Evolutionary conservation across 2,888 invertebrate genomes (phyloP), one percentile per base, ranked within the genome.

Genomic region (Sceliomorpha sp.): DNA sequence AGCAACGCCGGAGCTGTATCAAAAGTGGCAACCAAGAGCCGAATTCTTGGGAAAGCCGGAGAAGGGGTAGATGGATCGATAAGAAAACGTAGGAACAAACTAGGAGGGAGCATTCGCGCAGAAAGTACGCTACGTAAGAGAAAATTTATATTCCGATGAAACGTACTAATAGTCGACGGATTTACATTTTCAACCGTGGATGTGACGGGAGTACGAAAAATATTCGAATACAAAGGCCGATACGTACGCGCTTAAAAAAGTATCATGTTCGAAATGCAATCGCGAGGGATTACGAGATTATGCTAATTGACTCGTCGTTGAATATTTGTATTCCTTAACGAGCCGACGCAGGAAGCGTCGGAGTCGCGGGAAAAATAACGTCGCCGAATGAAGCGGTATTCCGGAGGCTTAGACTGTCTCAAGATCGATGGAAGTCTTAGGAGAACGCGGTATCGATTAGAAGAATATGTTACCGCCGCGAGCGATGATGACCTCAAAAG

Each of bases 31-130:
- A 63, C 63, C 62, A 64, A 66, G 66, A 69, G 72, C 70, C 71
- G 59, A 75, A 75, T 71, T 70, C 73, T 73, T 70, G 62, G 42
- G 50, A 70, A 68, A 60, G 62, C 47, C 31, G 47, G 60, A 59
- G 66, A 59, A 68, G 66, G 59, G 75, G 71, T 64, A 72, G 74
- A 70, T 47, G 77, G 78, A 81, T 81, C 82, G 79, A 82, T 82
- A 79, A 75, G 73, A 63, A 74, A 80, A 79, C 80, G 75, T 72
- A 72, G 64, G 68, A 67, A 71, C 69, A 69, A 70, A 70, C 50
- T 56, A 39, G 70, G 27, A 70, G 64, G 64, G 55, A 24, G 59
- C 60, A 45, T 45, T 56, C 64, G 44, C 48, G 50, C 56, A 56
- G 24, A 48, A 64, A 70, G 55, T 55, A 64, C 64, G 63, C 45